These are phyloP conservation scores for Heteropelma amictum DNA, from an alignment of 2,888 invertebrate genomes.

Conservation along the genomic window DNA sequence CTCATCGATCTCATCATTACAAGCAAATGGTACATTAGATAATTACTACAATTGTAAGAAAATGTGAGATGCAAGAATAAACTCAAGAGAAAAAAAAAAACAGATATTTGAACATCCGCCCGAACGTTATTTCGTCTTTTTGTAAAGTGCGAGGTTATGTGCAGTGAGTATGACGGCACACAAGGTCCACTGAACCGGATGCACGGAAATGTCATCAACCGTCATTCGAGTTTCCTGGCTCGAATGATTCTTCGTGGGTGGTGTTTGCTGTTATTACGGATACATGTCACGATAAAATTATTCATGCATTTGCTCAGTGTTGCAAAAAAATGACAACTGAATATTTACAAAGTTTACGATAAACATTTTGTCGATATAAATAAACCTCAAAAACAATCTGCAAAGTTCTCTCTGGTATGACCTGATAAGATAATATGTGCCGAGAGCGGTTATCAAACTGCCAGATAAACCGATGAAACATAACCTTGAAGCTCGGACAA, in stretches of 20 bases:
- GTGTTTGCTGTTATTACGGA: constrained; percentile 59
- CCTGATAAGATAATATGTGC: constrained; percentile 40
- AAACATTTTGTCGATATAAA: constrained; percentile 16
- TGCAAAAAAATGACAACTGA: constrained; percentile 37
- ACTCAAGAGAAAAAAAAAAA: neutral
- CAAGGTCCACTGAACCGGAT: constrained; percentile 70
- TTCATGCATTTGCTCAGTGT: constrained; percentile 2
- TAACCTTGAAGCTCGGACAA: constrained; percentile 61
- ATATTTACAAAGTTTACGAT: constrained; percentile 24
- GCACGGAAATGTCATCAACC: constrained; percentile 70
- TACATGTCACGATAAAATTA: constrained; percentile 47
- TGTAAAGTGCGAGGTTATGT: constrained; percentile 55
- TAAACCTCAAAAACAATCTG: constrained; percentile 9
- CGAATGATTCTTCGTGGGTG: constrained; percentile 61
- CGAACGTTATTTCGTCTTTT: constrained; percentile 36
- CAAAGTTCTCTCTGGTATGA: constrained; percentile 29
- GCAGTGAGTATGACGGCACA: constrained; percentile 57
- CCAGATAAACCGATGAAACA: constrained; percentile 56
- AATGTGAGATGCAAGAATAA: neutral
- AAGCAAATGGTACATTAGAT: neutral
- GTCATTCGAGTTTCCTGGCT: constrained; percentile 69
- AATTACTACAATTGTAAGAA: neutral
- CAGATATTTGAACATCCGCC: constrained; percentile 20
- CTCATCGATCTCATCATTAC: constrained; percentile 2
- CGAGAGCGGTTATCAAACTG: constrained; percentile 34